Conservation (phyloP, 2,113 vertebrate species). For the Arothron firmamentum region DNA sequence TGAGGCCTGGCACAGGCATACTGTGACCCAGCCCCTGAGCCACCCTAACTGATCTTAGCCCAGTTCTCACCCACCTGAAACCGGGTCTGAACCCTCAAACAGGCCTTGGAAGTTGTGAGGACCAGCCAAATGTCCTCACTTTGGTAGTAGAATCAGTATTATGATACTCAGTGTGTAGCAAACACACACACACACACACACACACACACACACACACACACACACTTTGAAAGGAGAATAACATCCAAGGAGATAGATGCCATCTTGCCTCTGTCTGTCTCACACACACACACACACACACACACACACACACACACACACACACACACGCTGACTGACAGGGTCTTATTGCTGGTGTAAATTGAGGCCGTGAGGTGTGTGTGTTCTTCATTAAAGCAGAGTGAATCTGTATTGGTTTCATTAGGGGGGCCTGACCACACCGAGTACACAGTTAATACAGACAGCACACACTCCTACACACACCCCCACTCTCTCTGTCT, state of each 20-base stretch:
- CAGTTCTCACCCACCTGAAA: no score
- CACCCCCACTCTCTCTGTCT: not conserved
- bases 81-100: no score
- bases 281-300: not conserved
- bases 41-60: no score
- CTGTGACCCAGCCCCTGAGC: no score
- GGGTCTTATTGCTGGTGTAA: constrained; percentile 93
- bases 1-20: no score
- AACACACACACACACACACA: not conserved
- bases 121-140: no score
- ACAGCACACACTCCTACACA: constrained; percentile 46
- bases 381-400: constrained; percentile 98
- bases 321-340: constrained; percentile 80
- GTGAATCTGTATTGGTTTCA: constrained; percentile 99
- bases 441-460: constrained; percentile 93
- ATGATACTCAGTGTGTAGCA: no score
- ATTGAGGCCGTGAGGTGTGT: constrained; percentile 94
- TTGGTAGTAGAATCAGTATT: no score
- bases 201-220: not conserved
- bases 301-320: not conserved
- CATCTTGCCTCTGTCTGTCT: no score
- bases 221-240: no score
- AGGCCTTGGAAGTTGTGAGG: no score
- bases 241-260: no score
- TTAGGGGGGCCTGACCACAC: constrained; percentile 86